Evolutionary conservation across 2,888 invertebrate species (phyloP), one percentile per base, ranked within the genome.

Genomic region (Cecidostiba fungosa): DNA sequence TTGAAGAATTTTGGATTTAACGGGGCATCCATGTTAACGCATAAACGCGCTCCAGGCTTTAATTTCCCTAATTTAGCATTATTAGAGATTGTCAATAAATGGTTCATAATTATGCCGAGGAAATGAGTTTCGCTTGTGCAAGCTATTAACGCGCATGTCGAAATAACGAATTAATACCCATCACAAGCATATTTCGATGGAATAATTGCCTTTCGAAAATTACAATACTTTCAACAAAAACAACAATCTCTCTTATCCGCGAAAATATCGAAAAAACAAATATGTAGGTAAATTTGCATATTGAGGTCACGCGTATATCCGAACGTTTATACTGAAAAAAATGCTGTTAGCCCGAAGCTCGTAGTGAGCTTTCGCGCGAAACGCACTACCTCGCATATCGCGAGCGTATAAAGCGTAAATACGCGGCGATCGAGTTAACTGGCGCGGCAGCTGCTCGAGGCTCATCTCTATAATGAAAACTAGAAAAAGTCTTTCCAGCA

Each of bases 371-470:
- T 66, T 66, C 26, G 26, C 66, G 26, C 16, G 26, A 26, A 26
- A 26, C 26, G 8, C 12, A 62, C 1, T 26, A 26, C 59, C 2
- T 4, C 50, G 54, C 5, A 50, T 50, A 19, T 50, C 47, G 47
- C 3, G 14, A 8, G 47, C 19, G 8, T 5, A n/a, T 59, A 59
- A 54, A 59, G 8, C 23, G 19, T 59, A 59, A 19, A 59, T n/a
- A 59, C 54, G n/a, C 23, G 66, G 29, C 66, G 12, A 66, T 66
- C 43, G 73, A n/a, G 43, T 73, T 73, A 73, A 73, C 39, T 39
- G 72, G 32, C 14, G 72, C 72, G 1, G 36, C 36, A 36, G n/a
- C 10, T 72, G 72, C 73, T 54, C 54, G 76, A 32, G 76, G 73
- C 43, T 36, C 26, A 10, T 43, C n/a, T 23, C 29, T 50, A n/a